Conservation (phyloP, 2,888 invertebrate genomes). For the Lydus trimaculatus region DNA sequence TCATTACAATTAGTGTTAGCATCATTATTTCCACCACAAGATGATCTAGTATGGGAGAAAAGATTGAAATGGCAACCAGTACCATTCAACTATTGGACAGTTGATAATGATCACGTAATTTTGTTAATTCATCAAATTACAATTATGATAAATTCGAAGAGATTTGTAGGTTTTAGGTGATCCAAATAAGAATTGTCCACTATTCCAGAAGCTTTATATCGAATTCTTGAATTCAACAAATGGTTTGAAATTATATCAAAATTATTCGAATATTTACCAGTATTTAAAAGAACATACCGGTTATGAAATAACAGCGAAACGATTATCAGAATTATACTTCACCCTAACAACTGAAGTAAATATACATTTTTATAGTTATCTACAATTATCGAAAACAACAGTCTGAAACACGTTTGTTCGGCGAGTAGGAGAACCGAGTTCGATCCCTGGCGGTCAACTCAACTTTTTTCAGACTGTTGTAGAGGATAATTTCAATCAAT, state of each 20-base stretch:
- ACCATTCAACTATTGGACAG: slow-evolving; percentile 70
- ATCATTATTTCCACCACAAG: slow-evolving; percentile 70
- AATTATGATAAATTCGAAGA: background rate
- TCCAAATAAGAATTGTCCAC: slow-evolving; percentile 39
- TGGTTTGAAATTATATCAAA: slow-evolving; percentile 58
- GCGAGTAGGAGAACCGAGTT: no score
- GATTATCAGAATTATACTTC: slow-evolving; percentile 66
- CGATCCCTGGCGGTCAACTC: no score
- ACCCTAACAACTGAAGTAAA: slow-evolving; percentile 69
- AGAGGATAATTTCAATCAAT: background rate
- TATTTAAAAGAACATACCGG: slow-evolving; percentile 64
- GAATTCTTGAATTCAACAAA: slow-evolving; percentile 47
- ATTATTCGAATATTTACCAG: slow-evolving; percentile 60
- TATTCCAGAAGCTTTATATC: slow-evolving; percentile 39
- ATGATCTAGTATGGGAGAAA: slow-evolving; percentile 65
- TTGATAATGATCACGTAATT: slow-evolving; percentile 40
- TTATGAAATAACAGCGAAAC: slow-evolving; percentile 62
- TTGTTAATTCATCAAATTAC: slow-evolving; percentile 1
- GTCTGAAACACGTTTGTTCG: no score
- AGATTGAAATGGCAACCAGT: slow-evolving; percentile 76
- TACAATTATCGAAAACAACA: no score
- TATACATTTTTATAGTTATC: no score
- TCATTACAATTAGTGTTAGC: slow-evolving; percentile 72
- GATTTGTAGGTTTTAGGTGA: slow-evolving; percentile 31
- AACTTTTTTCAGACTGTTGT: background rate